Conservation (phyloP, 1,140 invertebrate genomes). For the Drosophila kikkawai region DNA sequence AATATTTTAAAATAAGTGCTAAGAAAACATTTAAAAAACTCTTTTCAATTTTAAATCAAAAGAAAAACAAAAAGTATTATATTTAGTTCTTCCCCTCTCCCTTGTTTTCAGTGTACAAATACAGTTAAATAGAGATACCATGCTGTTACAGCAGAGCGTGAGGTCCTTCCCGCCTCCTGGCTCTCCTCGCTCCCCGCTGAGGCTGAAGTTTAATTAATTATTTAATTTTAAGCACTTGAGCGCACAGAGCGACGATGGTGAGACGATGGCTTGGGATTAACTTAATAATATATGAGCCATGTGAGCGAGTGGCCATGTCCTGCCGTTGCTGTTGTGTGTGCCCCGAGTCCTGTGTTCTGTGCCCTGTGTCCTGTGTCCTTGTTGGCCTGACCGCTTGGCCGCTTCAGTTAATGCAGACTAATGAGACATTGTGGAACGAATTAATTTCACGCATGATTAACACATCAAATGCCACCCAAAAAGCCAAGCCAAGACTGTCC, state of each 20-base stretch:
- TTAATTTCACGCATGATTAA: constrained; percentile 85
- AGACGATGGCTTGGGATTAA: constrained; percentile 75
- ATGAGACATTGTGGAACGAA: constrained; percentile 84
- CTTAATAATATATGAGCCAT: constrained; percentile 82
- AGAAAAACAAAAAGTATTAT: neutral
- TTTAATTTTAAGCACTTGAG: constrained; percentile 84
- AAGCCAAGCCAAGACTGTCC: neutral
- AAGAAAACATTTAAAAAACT: no score
- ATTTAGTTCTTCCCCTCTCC: neutral
- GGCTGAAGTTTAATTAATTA: constrained; percentile 80
- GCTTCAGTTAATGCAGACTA: constrained; percentile 80
- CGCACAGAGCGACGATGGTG: constrained; percentile 71
- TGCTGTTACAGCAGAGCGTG: constrained; percentile 21
- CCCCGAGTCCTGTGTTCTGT: constrained; percentile 15
- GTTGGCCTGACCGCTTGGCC: constrained; percentile 60
- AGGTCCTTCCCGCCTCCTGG: neutral
- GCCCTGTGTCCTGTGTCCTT: constrained; percentile 26
- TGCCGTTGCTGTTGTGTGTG: constrained; percentile 7
- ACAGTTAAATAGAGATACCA: constrained; percentile 46
- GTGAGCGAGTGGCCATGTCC: constrained; percentile 49
- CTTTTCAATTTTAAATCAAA: no score
- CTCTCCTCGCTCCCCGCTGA: neutral
- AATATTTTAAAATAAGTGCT: no score
- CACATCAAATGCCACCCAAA: constrained; percentile 75
- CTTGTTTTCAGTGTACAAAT: constrained; percentile 4